These are phyloP conservation scores for Pseudobourletiella spinata DNA, from an alignment of 1,140 invertebrate species.

Conservation along the genomic window DNA sequence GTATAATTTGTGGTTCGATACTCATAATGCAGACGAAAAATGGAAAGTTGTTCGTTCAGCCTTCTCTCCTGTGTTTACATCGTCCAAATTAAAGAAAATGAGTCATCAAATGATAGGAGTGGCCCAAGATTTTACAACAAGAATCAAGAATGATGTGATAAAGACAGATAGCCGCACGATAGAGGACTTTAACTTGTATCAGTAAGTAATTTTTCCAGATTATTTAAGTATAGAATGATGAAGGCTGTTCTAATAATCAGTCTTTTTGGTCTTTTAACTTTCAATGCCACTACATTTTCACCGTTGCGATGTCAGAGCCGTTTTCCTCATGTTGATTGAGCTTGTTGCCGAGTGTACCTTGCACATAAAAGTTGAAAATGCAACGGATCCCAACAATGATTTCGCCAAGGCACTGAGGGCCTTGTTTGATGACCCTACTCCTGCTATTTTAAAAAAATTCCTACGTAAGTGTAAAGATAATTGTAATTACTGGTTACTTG, in stretches of 20 bases:
- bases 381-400: slow-evolving; percentile 21
- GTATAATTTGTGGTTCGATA: too few species aligned
- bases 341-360: slow-evolving; percentile 24
- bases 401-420: slow-evolving; percentile 14
- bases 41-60: slow-evolving; percentile 22
- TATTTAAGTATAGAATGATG: too few species aligned
- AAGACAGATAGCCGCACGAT: slow-evolving; percentile 1
- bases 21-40: slow-evolving; percentile 43
- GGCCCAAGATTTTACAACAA: background rate
- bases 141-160: background rate
- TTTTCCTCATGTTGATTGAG: slow-evolving; percentile 9
- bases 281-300: too few species aligned
- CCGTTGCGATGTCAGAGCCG: slow-evolving; percentile 5
- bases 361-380: slow-evolving; percentile 12
- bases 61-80: slow-evolving; percentile 14
- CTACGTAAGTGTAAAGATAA: too few species aligned
- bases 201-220: too few species aligned
- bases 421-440: too few species aligned
- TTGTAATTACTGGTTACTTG: too few species aligned
- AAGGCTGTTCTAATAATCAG: too few species aligned
- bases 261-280: too few species aligned
- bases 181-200: slow-evolving; percentile 1
- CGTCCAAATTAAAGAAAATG: slow-evolving; percentile 20
- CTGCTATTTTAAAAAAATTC: too few species aligned
- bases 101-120: slow-evolving; percentile 4